Percentiles rank a stretch among this genome's conserved stretches.
Conservation (phyloP, 2,797 vertebrate species). For the Cossypha heuglini region DNA sequence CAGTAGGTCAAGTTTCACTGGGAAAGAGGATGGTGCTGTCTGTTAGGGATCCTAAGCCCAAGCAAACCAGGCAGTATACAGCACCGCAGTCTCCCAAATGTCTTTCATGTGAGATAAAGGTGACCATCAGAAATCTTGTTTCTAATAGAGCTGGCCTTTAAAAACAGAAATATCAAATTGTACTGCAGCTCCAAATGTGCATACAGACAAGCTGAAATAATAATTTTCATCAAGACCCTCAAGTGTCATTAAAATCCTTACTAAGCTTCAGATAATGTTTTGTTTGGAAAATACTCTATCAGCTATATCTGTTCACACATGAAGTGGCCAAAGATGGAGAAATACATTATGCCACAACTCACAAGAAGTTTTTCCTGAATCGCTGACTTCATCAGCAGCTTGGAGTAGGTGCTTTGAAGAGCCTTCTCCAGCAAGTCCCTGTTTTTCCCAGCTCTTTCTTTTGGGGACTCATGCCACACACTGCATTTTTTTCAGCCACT, state of each 20-base stretch:
- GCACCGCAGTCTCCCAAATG: background rate
- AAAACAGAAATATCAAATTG: background rate
- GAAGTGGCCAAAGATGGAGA: background rate
- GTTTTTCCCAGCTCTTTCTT: background rate
- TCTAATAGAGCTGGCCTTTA: background rate
- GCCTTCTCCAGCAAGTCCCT: background rate
- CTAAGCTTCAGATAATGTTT: background rate
- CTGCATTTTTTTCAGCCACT: background rate
- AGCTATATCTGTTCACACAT: background rate
- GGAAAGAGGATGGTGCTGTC: background rate
- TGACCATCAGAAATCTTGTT: background rate
- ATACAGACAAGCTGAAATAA: background rate
- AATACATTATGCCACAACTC: background rate
- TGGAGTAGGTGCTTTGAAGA: background rate
- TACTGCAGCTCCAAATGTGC: background rate
- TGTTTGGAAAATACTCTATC: background rate
- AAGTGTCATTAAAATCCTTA: background rate
- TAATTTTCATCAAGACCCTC: background rate
- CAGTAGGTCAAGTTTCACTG: slow-evolving; percentile 25
- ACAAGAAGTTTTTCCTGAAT: background rate
- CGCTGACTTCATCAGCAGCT: background rate
- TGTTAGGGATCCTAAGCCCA: background rate
- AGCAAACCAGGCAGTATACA: background rate
- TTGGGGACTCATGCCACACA: background rate
- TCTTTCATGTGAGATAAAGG: background rate